Percentiles rank a stretch among this genome's conserved stretches.
Conservation (phyloP, 1,140 invertebrate genomes). For the Catajapyx aquilonaris region DNA sequence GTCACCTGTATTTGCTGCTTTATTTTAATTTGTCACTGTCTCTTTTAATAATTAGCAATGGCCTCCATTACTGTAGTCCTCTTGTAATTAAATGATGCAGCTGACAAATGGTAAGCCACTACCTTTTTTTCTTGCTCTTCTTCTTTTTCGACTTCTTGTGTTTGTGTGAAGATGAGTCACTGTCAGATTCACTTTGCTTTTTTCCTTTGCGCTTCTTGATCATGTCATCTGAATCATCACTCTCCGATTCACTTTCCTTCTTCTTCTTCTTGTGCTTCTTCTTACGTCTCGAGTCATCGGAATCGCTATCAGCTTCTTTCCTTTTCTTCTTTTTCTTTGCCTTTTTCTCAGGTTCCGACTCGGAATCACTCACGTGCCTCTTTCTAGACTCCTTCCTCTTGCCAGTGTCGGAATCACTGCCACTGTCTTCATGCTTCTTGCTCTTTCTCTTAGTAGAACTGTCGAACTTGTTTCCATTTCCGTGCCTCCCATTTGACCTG, state of each 20-base stretch:
- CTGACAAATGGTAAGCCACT: conserved; percentile 1
- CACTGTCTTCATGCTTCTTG: neutral
- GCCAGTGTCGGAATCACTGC: neutral
- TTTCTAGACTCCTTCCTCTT: no score
- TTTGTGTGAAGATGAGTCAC: neutral
- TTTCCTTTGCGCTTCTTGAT: conserved; percentile 4
- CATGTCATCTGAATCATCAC: conserved; percentile 4
- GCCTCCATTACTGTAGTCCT: no score
- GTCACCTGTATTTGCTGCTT: no score
- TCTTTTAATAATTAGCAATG: no score
- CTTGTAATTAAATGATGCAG: no score
- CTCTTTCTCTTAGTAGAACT: conserved; percentile 4
- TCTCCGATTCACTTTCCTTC: conserved; percentile 3
- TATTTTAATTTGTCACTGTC: no score
- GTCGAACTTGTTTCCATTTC: neutral
- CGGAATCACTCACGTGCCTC: conserved; percentile 1
- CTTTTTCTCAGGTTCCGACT: neutral
- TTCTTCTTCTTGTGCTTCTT: conserved; percentile 3
- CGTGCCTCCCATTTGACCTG: neutral
- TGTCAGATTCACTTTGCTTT: conserved; percentile 1
- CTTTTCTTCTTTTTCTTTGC: conserved; percentile 4
- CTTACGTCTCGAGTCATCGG: neutral
- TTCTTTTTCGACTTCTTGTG: conserved; percentile 4
- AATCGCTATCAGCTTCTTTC: neutral
- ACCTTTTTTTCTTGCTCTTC: conserved; percentile 4